Percentiles rank a stretch among this genome's conserved stretches.
Conservation (phyloP, 1,140 invertebrate genomes). For the Sycobia sp. region DNA sequence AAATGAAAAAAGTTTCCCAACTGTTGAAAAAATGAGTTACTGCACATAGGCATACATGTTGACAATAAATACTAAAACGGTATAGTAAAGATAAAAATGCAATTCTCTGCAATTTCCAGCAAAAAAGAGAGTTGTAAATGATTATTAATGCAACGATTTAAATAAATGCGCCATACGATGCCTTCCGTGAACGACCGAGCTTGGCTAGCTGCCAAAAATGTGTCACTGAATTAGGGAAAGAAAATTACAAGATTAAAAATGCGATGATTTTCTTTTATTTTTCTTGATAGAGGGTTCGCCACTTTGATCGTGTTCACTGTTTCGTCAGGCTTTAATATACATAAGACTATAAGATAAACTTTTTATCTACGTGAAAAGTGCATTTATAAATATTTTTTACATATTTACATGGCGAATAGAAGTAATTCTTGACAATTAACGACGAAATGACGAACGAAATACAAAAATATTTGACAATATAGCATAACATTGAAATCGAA, state of each 20-base stretch:
- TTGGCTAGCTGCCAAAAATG: slow-evolving; percentile 57
- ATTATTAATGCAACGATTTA: slow-evolving; percentile 53
- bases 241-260: background rate
- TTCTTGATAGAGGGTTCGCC: background rate
- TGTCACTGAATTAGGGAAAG: slow-evolving; percentile 30
- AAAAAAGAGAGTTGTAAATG: slow-evolving; percentile 48
- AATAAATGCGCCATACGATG: slow-evolving; percentile 52
- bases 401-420: slow-evolving; percentile 9
- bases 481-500: background rate
- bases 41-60: no score
- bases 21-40: no score
- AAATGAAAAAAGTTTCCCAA: no score
- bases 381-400: slow-evolving; percentile 32
- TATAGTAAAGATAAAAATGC: background rate
- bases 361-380: background rate
- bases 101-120: slow-evolving; percentile 39
- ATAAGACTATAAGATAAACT: background rate
- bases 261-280: background rate
- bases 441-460: background rate
- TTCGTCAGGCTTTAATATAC: background rate
- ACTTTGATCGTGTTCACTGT: slow-evolving; percentile 10
- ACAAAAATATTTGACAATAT: slow-evolving; percentile 5
- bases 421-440: slow-evolving; percentile 20
- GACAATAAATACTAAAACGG: no score
- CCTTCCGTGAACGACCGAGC: slow-evolving; percentile 63